Conservation (phyloP, 2,888 invertebrate species). For the Dynastes hyllus region DNA sequence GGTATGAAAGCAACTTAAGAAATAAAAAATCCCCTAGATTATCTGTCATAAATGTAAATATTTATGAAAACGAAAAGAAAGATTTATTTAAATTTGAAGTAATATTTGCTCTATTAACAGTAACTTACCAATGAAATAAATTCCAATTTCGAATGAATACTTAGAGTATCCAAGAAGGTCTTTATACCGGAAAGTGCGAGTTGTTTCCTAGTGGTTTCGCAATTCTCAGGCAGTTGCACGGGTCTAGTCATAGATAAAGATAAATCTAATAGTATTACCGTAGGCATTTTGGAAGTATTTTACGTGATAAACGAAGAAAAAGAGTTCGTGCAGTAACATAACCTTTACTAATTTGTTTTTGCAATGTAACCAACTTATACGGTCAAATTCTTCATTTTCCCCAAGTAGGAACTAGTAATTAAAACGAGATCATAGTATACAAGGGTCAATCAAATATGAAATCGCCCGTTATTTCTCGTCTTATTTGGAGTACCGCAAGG, state of each 20-base stretch:
- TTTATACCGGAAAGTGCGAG: slow-evolving; percentile 80
- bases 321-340: background rate
- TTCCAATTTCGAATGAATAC: slow-evolving; percentile 79
- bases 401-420: too few species aligned
- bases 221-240: slow-evolving; percentile 72
- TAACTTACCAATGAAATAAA: slow-evolving; percentile 80
- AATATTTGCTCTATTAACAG: background rate
- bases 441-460: too few species aligned
- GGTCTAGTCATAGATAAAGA: slow-evolving; percentile 83
- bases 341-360: background rate
- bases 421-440: too few species aligned
- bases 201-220: slow-evolving; percentile 76
- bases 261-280: slow-evolving; percentile 81
- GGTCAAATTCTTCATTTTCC: too few species aligned
- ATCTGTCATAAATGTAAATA: background rate
- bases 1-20: background rate
- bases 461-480: too few species aligned
- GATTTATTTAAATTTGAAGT: background rate
- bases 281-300: slow-evolving; percentile 75
- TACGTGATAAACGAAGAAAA: background rate
- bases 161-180: slow-evolving; percentile 78
- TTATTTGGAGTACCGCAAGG: too few species aligned
- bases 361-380: background rate
- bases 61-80: background rate
- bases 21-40: slow-evolving; percentile 22